Evolutionary conservation across 92 coral and sea anemone species (phyloP).

Genomic region (Desmophyllum pertusum): DNA sequence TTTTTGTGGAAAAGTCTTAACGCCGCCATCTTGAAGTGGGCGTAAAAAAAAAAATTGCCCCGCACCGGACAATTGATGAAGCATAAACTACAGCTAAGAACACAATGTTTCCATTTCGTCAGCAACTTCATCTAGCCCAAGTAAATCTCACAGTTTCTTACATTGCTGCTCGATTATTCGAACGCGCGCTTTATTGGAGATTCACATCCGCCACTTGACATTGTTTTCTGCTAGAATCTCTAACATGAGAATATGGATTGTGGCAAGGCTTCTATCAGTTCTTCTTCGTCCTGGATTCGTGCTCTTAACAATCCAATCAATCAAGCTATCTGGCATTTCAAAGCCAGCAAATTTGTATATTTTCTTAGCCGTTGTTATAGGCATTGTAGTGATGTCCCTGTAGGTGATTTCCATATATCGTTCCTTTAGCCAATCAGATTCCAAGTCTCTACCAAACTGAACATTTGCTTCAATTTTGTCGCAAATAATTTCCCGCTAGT

Average conservation of each 20-base stretch:
- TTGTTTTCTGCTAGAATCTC: constrained; percentile 34
- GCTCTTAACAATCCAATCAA: constrained; percentile 39
- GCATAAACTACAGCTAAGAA: not conserved
- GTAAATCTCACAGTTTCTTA: constrained; percentile 20
- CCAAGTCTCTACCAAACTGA: constrained; percentile 1
- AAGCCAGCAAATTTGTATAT: constrained; percentile 48
- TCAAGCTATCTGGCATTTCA: constrained; percentile 38
- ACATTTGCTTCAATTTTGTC: constrained; percentile 17
- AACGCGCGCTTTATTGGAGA: constrained; percentile 39
- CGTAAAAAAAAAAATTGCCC: no score
- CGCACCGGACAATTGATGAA: no score
- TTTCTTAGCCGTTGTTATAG: constrained; percentile 38
- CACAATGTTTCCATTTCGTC: constrained; percentile 34
- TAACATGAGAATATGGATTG: constrained; percentile 36
- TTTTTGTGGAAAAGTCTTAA: no score
- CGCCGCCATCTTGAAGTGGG: no score
- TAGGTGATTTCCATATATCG: constrained; percentile 34
- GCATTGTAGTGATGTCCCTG: constrained; percentile 32
- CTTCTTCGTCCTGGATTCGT: constrained; percentile 31
- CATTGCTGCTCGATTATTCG: constrained; percentile 31
- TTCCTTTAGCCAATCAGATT: constrained; percentile 2
- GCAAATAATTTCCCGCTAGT: not conserved
- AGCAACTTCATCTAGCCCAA: constrained; percentile 33
- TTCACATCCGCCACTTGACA: constrained; percentile 41
- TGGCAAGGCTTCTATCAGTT: not conserved